Base-by-base conservation (phyloP, 2,888 invertebrate species). In the Eucriotettix oculatus region DNA sequence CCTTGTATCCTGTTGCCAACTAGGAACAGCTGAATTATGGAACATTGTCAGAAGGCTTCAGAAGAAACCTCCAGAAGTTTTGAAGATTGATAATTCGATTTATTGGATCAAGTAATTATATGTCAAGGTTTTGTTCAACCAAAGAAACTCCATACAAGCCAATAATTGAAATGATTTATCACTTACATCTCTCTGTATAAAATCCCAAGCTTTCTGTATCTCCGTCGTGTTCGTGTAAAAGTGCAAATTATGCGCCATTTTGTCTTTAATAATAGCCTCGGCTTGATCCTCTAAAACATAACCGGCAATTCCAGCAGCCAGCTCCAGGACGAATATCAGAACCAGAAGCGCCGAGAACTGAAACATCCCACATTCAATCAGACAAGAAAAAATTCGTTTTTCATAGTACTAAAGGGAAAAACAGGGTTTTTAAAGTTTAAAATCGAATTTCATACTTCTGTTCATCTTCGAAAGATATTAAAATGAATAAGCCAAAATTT, bases 221-320 rank as follows among this genome's bases (percentile, higher is more conserved):
- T 76, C 77, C 14, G 68, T 68, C 29, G 58, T 67, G 10, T 11
- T 44, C 41, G 55, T 54, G 63, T 83, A 84, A 0, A 74, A 9
- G 0, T 66, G 62, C 77, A 85, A 76, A 0, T 80, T 77, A 0
- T 67, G 62, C 0, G 65, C 63, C 66, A 89, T 76, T 62, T 81
- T 78, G 0, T 69, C 66, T 42, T 79, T 68, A 1, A 87, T 76
- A 42, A 83, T 66, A 0, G 71, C 69, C 9, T 74, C 68, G 0
- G 85, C 80, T 66, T 83, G 79, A 1, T 74, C 72, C 59, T 79
- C 75, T 62, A 86, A 71, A 2, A 80, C 82, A 66, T 85, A 86
- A 1, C 85, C 85, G 52, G 85, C 84, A 62, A 89, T 85, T 67
- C 89, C 89, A 10, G 82, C 89, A 0, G 86, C 80, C 66, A 90